Base-by-base conservation (phyloP, 2,888 invertebrate genomes). In the Trichacis sp. region DNA sequence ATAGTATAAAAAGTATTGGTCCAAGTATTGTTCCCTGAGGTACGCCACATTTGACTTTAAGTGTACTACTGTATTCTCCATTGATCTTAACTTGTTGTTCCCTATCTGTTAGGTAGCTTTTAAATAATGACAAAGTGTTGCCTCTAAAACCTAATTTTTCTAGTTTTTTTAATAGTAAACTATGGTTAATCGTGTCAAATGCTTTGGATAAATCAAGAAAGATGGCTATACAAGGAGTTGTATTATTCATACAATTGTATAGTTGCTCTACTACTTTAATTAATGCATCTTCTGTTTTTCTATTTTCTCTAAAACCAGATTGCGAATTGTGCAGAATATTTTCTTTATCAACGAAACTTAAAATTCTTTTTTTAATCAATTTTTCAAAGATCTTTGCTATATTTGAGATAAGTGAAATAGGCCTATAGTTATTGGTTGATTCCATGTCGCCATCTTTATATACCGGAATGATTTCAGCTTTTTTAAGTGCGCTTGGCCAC, bases 21-120 rank as follows among this genome's bases (percentile, higher is more conserved):
- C 52, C 43, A 14, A 43, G 12, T 2, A 52, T 42, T 18, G 52
- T 43, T 4, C 52, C 43, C 30, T 43, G 43, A n/a, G 52, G 52
- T 14, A 52, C 52, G 3, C 52, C 52, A n/a, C 29, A 43, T 17
- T 42, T 29, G 12, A 52, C 24, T 8, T 20, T 19, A 9, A 40
- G 12, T 6, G 38, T 40, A 24, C 38, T 14, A 19, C 40, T 40
- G n/a, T n/a, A n/a, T n/a, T n/a, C 20, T 8, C 17, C 14, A 40
- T 42, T 20, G 6, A 51, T 40, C 20, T 24, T 51, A 19, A 51
- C 51, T 8, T 8, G 19, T 51, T 51, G 51, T 12, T 11, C 40
- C 19, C 42, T 40, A 9, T 40, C 14, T 1, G 19, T 20, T 6
- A 40, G 24, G 20, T 51, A 53, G 33, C 45, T 45, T 5, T 6